Base-by-base conservation (phyloP, 2,113 vertebrate species). In the Perccottus glenii region DNA sequence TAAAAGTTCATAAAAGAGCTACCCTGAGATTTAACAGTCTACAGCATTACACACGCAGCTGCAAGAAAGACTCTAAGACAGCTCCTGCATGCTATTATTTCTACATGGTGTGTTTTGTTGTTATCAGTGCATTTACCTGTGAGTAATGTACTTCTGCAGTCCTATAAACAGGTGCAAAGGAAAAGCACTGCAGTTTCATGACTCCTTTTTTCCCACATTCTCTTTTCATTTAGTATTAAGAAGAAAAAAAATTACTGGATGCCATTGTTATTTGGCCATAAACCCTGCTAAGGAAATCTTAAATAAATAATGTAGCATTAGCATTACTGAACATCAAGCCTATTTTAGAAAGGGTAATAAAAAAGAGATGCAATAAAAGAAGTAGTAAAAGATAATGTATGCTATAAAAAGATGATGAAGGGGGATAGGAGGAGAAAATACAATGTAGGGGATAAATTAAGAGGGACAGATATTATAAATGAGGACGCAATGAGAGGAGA, bases 291-390 rank as follows among this genome's bases (percentile, higher is more conserved):
- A 55, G 52, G 52, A 36, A 55, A 55, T 55, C 52, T 38, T 55
- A 55, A 36, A 55, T 55, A 55, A 55, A 55, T 55, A 55, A 55
- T 55, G 52, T 33, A 55, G 52, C 52, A 55, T 55, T 55, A 55
- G 52, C 52, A 55, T 55, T 55, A 55, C 52, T 55, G 52, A 33
- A 38, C 52, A 55, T 55, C 35, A 55, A 55, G 52, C 32, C 52
- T 36, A 55, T 55, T 55, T 55, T 36, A 15, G 52, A 33, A 33
- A 38, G 52, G 33, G 52, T 55, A 33, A 55, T 55, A 55, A 55
- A 55, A 55, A 33, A 14, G 52, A 55, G 52, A 11, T 9, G 35
- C 52, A 55, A 55, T 55, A 55, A 55, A 55, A 55, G 14, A 55
- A 55, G 52, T 55, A 36, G 52, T 55, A 55, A 55, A 55, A 55